phyloP scores from a whole-genome alignment of 2,888 invertebrate species.

The Xestia xanthographa region DNA sequence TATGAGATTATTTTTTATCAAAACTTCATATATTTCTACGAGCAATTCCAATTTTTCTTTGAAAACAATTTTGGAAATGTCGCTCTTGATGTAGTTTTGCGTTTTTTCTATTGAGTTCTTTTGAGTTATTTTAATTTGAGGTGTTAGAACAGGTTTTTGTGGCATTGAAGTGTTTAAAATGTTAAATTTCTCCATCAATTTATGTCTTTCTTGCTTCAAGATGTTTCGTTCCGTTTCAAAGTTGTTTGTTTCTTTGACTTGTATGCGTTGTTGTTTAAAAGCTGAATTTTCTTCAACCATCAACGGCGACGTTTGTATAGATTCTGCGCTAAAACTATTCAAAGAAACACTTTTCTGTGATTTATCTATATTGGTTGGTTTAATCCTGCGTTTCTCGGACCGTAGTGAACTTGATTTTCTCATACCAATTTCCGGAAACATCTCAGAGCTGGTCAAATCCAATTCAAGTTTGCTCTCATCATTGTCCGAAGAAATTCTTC shows the following conservation, averaged over 20 bases:
- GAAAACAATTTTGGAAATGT: constrained; percentile 85
- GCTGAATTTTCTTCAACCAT: constrained; percentile 82
- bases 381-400: constrained; percentile 86
- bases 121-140: constrained; percentile 81
- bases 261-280: constrained; percentile 81
- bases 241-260: constrained; percentile 78
- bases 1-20: constrained; percentile 91
- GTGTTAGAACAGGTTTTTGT: constrained; percentile 72
- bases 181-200: constrained; percentile 87
- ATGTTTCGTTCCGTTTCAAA: constrained; percentile 85
- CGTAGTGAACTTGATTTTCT: constrained; percentile 81
- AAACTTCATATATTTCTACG: constrained; percentile 89
- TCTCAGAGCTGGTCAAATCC: constrained; percentile 84
- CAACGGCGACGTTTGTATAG: constrained; percentile 79
- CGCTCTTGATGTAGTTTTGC: constrained; percentile 81
- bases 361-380: constrained; percentile 88
- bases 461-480: constrained; percentile 77
- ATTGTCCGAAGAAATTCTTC: constrained; percentile 78
- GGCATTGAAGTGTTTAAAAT: constrained; percentile 79
- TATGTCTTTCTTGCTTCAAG: constrained; percentile 85
- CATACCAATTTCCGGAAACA: constrained; percentile 86
- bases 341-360: constrained; percentile 81
- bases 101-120: constrained; percentile 75
- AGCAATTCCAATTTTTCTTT: constrained; percentile 89
- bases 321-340: constrained; percentile 82